Conservation (phyloP, 2,888 invertebrate species). For the Melanostoma mellinum region DNA sequence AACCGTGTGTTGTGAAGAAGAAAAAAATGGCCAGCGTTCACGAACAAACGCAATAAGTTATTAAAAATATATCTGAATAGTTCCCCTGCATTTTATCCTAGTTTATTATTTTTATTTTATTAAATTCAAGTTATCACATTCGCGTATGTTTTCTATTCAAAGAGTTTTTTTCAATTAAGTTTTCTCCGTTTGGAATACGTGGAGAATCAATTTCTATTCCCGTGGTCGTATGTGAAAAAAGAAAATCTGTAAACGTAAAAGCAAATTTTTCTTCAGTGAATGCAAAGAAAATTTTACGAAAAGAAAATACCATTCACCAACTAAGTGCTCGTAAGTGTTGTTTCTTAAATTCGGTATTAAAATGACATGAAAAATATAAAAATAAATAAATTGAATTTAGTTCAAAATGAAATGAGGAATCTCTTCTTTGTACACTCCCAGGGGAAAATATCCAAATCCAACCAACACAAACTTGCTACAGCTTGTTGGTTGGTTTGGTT, state of each 20-base stretch:
- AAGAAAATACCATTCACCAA: constrained; percentile 16
- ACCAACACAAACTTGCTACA: constrained; percentile 23
- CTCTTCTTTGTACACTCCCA: constrained; percentile 47
- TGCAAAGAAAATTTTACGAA: not conserved
- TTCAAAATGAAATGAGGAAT: constrained; percentile 15
- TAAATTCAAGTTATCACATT: not conserved
- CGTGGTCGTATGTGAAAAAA: constrained; percentile 35
- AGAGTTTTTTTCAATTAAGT: constrained; percentile 18
- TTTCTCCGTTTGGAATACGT: constrained; percentile 58
- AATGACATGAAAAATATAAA: constrained; percentile 2
- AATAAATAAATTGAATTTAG: constrained; percentile 32
- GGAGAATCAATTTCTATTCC: constrained; percentile 58
- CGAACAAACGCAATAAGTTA: constrained; percentile 68
- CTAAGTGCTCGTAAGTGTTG: constrained; percentile 56
- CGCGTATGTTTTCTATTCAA: too few species aligned
- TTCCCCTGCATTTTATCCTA: constrained; percentile 32
- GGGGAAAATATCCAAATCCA: constrained; percentile 54
- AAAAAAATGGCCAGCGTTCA: constrained; percentile 71
- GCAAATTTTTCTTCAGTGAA: constrained; percentile 31
- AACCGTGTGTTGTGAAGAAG: constrained; percentile 67
- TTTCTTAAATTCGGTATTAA: constrained; percentile 1
- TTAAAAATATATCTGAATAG: constrained; percentile 36
- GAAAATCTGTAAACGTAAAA: constrained; percentile 50
- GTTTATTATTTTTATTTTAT: constrained; percentile 28
- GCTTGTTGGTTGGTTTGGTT: constrained; percentile 20